Percentiles rank a stretch among this genome's conserved stretches.
Conservation (phyloP, 2,113 vertebrate genomes). For the Pelmatolapia mariae region DNA sequence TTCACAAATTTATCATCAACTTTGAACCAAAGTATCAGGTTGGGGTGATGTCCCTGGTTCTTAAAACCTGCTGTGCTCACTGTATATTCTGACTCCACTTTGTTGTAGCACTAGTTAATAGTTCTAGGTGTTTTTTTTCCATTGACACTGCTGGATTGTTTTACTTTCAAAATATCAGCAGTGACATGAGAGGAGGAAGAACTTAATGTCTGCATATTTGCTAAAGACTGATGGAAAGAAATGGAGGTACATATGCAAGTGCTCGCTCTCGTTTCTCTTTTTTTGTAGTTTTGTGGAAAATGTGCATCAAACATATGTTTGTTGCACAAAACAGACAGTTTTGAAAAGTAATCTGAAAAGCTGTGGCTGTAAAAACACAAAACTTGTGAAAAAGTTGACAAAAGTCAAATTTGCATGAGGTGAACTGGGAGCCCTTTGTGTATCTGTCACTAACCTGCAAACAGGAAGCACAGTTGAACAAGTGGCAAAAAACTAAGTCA, state of each 20-base stretch:
- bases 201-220: neutral
- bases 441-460: neutral
- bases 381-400: neutral
- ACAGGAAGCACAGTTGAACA: neutral
- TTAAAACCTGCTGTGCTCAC: neutral
- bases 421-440: neutral
- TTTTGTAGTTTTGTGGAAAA: neutral
- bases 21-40: neutral
- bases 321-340: neutral
- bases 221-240: accelerated
- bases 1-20: neutral
- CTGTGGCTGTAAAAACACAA: neutral
- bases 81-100: neutral
- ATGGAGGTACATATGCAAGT: neutral
- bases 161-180: neutral
- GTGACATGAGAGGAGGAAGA: neutral
- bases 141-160: accelerated
- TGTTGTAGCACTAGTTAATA: neutral
- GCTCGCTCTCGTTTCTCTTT: neutral
- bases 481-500: neutral
- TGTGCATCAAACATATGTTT: neutral
- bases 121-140: accelerated
- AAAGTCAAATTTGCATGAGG: neutral
- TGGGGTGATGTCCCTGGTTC: neutral
- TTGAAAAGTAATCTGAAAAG: neutral